These are phyloP conservation scores for Sinodicranocentrus sp. DNA, from an alignment of 2,888 invertebrate species.

Conservation along the genomic window DNA sequence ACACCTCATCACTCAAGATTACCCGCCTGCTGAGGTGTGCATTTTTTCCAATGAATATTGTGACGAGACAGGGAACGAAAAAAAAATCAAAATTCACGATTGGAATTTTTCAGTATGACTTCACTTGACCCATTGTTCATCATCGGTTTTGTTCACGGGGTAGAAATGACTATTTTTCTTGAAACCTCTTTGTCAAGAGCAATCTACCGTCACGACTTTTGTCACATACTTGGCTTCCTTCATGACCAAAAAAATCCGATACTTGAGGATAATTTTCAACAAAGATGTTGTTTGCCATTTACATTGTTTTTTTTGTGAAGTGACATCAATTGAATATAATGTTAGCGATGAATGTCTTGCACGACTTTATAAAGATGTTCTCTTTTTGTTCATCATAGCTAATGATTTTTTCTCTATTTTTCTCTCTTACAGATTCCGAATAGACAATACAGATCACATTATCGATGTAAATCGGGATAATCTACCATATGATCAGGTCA, in stretches of 20 bases:
- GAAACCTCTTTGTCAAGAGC: conserved; percentile 19
- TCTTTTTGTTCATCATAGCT: background rate
- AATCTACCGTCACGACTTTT: conserved; percentile 33
- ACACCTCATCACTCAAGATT: conserved; percentile 18
- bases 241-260: background rate
- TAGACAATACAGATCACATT: conserved; percentile 98
- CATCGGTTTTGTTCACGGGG: background rate
- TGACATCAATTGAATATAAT: too few relatives aligned
- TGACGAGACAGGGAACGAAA: background rate
- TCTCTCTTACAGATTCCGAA: conserved; percentile 87
- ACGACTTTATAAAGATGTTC: too few relatives aligned
- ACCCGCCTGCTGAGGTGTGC: conserved; percentile 39
- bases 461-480: conserved; percentile 97
- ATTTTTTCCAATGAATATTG: background rate
- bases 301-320: too few relatives aligned
- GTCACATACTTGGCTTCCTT: conserved; percentile 13
- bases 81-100: conserved; percentile 15
- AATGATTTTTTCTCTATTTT: conserved; percentile 62
- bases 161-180: background rate
- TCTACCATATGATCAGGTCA: conserved; percentile 95
- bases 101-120: conserved; percentile 33
- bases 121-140: conserved; percentile 30
- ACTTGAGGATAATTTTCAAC: too few relatives aligned
- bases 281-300: too few relatives aligned
- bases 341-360: too few relatives aligned